A percentile compares a stretch with the other conserved stretches of the same genome.
Conservation (phyloP, 2,113 vertebrate genomes). For the Ceyx cyanopectus region DNA sequence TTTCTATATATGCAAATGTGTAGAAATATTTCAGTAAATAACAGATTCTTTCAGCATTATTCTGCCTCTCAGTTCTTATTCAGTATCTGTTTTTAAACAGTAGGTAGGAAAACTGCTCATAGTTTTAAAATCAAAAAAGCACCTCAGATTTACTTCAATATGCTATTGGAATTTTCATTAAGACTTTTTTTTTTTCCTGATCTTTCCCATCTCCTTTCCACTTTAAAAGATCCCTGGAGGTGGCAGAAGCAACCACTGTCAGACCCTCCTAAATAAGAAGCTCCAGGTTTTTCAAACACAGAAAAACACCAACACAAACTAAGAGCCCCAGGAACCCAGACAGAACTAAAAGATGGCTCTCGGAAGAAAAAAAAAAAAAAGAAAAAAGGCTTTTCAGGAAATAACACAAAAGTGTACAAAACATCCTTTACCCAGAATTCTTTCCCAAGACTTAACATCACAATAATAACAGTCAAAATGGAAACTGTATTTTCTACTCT, state of each 20-base stretch:
- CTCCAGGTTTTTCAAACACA: not conserved
- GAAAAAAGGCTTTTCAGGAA: not conserved
- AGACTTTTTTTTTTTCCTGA: not conserved
- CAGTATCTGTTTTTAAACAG: not conserved
- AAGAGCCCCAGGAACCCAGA: not conserved
- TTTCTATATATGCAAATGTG: not conserved
- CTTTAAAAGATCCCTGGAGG: conserved; percentile 8
- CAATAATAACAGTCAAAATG: not conserved
- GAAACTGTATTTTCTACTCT: not conserved
- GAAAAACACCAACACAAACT: not conserved
- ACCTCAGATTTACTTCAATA: not conserved
- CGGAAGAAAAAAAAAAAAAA: not conserved
- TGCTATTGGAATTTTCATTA: not conserved
- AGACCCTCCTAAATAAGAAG: not conserved
- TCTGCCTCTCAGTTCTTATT: not conserved
- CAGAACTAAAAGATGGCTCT: not conserved
- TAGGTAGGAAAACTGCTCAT: not conserved
- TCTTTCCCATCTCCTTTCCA: conserved; percentile 30
- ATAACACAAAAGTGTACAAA: not conserved
- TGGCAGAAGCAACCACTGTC: conserved; percentile 5
- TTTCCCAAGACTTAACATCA: not conserved
- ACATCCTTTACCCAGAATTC: not conserved
- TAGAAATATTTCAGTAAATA: not conserved
- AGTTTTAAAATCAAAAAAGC: not conserved
- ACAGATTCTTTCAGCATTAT: not conserved